phyloP scores from a whole-genome alignment of 2,888 invertebrate genomes.

The Hedychridium roseum region DNA sequence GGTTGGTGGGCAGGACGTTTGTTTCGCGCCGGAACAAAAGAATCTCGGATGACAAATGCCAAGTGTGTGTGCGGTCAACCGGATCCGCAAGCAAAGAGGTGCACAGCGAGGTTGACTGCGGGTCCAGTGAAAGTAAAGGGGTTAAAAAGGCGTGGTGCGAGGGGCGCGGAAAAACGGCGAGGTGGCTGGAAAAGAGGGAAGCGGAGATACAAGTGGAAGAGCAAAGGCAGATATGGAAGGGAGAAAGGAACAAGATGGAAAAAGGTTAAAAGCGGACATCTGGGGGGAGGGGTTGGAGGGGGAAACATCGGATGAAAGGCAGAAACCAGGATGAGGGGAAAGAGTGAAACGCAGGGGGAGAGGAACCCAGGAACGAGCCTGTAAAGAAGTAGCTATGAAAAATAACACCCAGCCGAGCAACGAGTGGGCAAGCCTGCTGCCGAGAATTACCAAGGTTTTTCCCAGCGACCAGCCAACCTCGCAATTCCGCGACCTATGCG shows the following conservation, averaged over 20 bases:
- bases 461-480: too few species aligned
- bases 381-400: constrained; percentile 37
- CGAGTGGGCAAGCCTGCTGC: constrained; percentile 12
- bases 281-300: constrained; percentile 6
- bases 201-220: too few species aligned
- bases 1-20: constrained; percentile 35
- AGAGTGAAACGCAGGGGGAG: constrained; percentile 1
- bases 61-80: constrained; percentile 51
- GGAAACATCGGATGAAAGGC: constrained; percentile 5
- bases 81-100: constrained; percentile 44
- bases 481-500: too few species aligned
- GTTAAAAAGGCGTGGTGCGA: constrained; percentile 1
- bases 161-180: constrained; percentile 6
- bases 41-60: constrained; percentile 55
- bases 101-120: constrained; percentile 27
- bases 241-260: not conserved
- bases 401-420: constrained; percentile 28
- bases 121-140: not conserved
- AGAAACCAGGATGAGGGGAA: too few species aligned
- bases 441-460: constrained; percentile 27
- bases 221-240: constrained; percentile 2
- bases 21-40: constrained; percentile 54
- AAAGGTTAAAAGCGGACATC: not conserved
- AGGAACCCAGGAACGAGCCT: constrained; percentile 4
- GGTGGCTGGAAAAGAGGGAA: constrained; percentile 7